A percentile compares a stretch with the other conserved stretches of the same genome.
These are phyloP conservation scores for Pangasianodon hypophthalmus DNA, from an alignment of 2,113 vertebrate genomes.

Conservation along the genomic window DNA sequence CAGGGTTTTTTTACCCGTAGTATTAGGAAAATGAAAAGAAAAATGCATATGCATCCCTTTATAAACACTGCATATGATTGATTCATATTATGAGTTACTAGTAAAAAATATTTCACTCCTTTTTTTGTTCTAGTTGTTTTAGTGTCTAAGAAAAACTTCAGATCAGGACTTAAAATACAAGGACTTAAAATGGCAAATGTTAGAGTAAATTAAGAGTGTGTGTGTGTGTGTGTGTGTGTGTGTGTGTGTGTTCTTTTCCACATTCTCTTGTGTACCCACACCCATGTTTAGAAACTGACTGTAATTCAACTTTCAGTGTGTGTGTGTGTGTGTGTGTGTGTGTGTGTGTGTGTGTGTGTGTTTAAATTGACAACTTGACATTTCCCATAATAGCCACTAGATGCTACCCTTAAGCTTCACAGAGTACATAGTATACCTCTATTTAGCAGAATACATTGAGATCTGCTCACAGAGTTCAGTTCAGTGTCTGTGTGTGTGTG, in stretches of 20 bases:
- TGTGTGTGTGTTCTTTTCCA: constrained; percentile 17
- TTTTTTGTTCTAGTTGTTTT: too few species aligned
- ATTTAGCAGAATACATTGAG: neutral
- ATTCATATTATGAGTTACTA: too few species aligned
- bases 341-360: neutral
- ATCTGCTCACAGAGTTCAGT: neutral
- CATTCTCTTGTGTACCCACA: constrained; percentile 7
- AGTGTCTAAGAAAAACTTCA: neutral
- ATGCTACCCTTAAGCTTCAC: neutral
- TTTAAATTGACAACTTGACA: neutral
- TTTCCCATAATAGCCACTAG: constrained; percentile 16
- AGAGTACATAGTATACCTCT: neutral
- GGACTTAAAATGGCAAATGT: neutral
- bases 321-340: constrained; percentile 1
- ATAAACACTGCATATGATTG: neutral
- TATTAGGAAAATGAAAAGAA: neutral
- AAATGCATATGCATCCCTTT: neutral
- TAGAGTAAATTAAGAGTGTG: neutral
- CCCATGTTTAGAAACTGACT: constrained; percentile 36
- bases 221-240: neutral
- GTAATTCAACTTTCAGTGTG: constrained; percentile 19
- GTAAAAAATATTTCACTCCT: too few species aligned
- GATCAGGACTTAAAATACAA: neutral
- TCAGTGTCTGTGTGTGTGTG: neutral
- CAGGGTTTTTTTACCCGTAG: neutral